Conservation (phyloP, 2,888 invertebrate genomes). For the Sphaerophoria taeniata region DNA sequence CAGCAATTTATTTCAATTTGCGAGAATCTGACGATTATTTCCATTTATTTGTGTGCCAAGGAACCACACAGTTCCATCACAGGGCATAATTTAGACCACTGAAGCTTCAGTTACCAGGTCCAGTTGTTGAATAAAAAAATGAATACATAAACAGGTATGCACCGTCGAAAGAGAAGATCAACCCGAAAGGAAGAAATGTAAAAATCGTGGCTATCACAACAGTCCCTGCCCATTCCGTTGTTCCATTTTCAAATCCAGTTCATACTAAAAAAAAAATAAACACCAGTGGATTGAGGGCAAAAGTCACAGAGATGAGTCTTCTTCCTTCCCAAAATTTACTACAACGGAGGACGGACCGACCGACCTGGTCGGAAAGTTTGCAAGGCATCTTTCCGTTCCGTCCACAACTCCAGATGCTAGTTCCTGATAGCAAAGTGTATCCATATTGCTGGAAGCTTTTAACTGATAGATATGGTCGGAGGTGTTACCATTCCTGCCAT, state of each 20-base stretch:
- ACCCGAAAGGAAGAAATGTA: conserved; percentile 12
- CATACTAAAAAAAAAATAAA: conserved; percentile 13
- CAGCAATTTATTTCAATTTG: conserved; percentile 74
- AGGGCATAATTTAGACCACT: no score
- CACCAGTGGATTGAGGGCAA: conserved; percentile 61
- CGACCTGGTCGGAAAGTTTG: neutral
- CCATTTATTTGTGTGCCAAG: conserved; percentile 44
- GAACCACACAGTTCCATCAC: no score
- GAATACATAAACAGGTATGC: conserved; percentile 1
- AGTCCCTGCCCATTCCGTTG: conserved; percentile 12
- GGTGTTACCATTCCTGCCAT: conserved; percentile 60
- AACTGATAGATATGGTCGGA: conserved; percentile 67
- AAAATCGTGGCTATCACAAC: conserved; percentile 52
- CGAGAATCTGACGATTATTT: conserved; percentile 69
- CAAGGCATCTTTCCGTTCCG: conserved; percentile 5
- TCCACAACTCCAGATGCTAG: conserved; percentile 53
- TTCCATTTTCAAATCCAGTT: conserved; percentile 44
- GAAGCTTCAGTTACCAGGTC: conserved; percentile 56
- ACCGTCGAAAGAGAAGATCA: neutral
- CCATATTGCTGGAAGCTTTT: conserved; percentile 68
- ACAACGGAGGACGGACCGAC: neutral
- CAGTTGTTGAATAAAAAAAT: conserved; percentile 33
- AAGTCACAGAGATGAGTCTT: conserved; percentile 36
- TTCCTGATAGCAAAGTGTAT: conserved; percentile 65
- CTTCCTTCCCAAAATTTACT: neutral